Base-by-base conservation (phyloP, 2,113 vertebrate species). In the Antechinus flavipes region DNA sequence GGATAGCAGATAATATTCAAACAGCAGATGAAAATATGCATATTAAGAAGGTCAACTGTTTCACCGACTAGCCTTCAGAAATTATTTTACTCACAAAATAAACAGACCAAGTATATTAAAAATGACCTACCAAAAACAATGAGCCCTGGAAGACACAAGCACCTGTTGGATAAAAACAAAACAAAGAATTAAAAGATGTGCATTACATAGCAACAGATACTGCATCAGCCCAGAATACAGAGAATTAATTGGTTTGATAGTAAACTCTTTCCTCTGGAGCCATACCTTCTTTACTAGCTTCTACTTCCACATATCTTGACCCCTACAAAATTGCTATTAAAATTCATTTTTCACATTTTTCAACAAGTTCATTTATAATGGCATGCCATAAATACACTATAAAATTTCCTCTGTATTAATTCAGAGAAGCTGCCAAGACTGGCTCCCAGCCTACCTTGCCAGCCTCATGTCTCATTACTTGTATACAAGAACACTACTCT, bases 121-220 rank as follows among this genome's bases (percentile, higher is more conserved):
- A 94, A 94, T 95, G 92, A 99, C 99, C 96, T 99, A 99, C 99
- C 99, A 98, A 98, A 95, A 99, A 96, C 61, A 98, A 96, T 26
- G 98, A 98, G 94, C 99, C 99, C 24, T 98, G 98, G 97, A 99
- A 98, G 98, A 99, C 58, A 98, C 99, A 99, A 93, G 98, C 98
- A 99, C 99, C 99, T 99, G 98, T 10, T 89, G 94, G 92, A 95
- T 7, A 95, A 93, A 96, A 96, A 98, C 42, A 97, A 95, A 90
- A 91, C 61, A 96, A 42, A 89, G 24, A 93, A 95, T 99, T 97
- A 99, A 96, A 96, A 97, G 0, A 0, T 0, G 94, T 68, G n/a
- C 47, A 52, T n/a, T 95, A 58, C 2, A 68, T 90, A 96, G 27
- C 93, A 93, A 54, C 0, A 93, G 55, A 52, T 50, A 91, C 55